These are phyloP conservation scores for Ophioderma brevispina DNA, from an alignment of 35 echinoderm and acorn worm genomes.

Conservation along the genomic window DNA sequence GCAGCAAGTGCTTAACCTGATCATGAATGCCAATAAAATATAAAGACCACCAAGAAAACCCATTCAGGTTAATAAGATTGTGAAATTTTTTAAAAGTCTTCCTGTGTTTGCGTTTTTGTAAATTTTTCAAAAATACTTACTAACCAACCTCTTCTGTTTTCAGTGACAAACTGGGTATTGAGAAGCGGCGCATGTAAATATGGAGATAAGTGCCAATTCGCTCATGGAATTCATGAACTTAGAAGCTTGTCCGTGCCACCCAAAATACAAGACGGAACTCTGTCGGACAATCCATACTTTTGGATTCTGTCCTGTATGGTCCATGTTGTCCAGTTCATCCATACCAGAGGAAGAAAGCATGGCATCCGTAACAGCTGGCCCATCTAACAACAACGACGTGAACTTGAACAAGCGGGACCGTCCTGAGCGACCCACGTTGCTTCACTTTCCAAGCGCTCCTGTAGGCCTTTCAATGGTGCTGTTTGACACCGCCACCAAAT, in stretches of 20 bases:
- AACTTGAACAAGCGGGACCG: conserved; percentile 50
- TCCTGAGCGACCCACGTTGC: conserved; percentile 76
- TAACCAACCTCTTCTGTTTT: too few species aligned
- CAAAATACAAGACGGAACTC: conserved; percentile 99
- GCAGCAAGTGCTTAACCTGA: too few species aligned
- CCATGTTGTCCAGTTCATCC: conserved; percentile 89
- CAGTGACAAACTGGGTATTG: too few species aligned
- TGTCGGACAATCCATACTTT: conserved; percentile 98
- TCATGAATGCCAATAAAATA: too few species aligned
- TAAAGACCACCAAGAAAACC: too few species aligned
- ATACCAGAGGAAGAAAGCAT: conserved; percentile 78
- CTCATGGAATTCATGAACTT: conserved; percentile 91
- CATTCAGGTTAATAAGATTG: too few species aligned
- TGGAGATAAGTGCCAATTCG: conserved; percentile 98
- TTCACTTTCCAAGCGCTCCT: conserved; percentile 77
- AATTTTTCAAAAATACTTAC: too few species aligned
- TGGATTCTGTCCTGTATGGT: conserved; percentile 94
- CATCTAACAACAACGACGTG: conserved; percentile 36
- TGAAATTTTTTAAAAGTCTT: too few species aligned
- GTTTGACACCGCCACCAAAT: conserved; percentile 76
- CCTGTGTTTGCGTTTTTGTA: too few species aligned
- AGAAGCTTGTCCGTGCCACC: conserved; percentile 80
- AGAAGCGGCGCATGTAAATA: conserved; percentile 98
- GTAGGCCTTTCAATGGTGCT: conserved; percentile 68
- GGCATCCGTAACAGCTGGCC: background rate